These are phyloP conservation scores for Archaeoteleia sp. DNA, from an alignment of 2,888 invertebrate species.

Conservation along the genomic window DNA sequence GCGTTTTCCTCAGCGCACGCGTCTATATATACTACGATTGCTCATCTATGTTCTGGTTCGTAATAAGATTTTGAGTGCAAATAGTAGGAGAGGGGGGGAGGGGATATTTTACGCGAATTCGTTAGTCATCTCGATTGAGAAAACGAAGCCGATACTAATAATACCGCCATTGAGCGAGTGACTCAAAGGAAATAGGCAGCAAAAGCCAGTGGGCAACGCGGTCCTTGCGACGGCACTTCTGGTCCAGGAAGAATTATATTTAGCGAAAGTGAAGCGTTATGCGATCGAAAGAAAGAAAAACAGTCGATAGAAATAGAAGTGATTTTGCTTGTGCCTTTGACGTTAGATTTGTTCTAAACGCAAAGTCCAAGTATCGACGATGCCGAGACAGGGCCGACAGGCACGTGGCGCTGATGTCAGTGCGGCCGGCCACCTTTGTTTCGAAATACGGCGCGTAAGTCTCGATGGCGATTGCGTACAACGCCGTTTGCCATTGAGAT, in stretches of 20 bases:
- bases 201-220: slow-evolving; percentile 20
- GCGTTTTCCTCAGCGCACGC: slow-evolving; percentile 18
- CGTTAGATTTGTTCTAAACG: too few species aligned
- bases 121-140: slow-evolving; percentile 44
- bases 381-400: too few species aligned
- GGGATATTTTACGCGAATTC: slow-evolving; percentile 41
- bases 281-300: slow-evolving; percentile 8
- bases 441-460: too few species aligned
- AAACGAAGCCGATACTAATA: slow-evolving; percentile 57
- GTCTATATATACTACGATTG: slow-evolving; percentile 33
- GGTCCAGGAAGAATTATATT: slow-evolving; percentile 45
- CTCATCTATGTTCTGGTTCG: slow-evolving; percentile 1
- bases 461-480: too few species aligned
- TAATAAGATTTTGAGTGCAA: too few species aligned
- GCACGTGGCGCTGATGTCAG: too few species aligned
- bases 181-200: slow-evolving; percentile 57
- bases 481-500: too few species aligned
- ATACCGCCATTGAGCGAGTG: slow-evolving; percentile 63
- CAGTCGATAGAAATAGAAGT: slow-evolving; percentile 32
- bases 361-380: too few species aligned
- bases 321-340: too few species aligned
- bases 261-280: not conserved
- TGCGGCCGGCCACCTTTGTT: too few species aligned
- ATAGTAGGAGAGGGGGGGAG: too few species aligned
- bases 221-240: slow-evolving; percentile 35